Evolutionary conservation across 2,113 vertebrate genomes (phyloP).

Genomic region (rabbit (Oryctolagus cuniculus)): DNA sequence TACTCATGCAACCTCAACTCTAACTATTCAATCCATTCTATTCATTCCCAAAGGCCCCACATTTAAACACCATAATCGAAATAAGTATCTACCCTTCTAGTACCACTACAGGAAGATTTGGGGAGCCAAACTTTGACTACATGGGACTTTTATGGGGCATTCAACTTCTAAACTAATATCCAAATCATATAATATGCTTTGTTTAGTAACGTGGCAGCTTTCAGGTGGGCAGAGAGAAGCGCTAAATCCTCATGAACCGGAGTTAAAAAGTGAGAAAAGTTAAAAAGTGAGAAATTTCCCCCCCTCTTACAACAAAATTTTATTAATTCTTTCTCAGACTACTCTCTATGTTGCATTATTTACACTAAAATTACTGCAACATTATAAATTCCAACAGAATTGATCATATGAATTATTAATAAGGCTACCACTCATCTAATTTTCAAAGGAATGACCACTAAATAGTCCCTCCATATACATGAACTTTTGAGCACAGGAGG

Average conservation of each 20-base stretch:
- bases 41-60: no score
- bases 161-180: no score
- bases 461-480: neutral
- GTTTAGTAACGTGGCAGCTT: slow-evolving; percentile 9
- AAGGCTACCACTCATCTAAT: slow-evolving; percentile 74
- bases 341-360: slow-evolving; percentile 54
- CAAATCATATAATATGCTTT: neutral
- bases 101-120: no score
- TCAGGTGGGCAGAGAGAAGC: neutral
- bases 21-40: no score
- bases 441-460: slow-evolving; percentile 73
- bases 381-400: slow-evolving; percentile 77
- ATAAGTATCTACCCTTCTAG: no score
- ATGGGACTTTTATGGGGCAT: no score
- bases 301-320: slow-evolving; percentile 44
- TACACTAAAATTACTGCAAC: slow-evolving; percentile 74
- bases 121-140: no score
- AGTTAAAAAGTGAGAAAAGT: slow-evolving; percentile 43
- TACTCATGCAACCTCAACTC: no score
- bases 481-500: neutral
- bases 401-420: slow-evolving; percentile 78
- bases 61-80: no score
- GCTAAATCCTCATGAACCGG: slow-evolving; percentile 28
- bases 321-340: slow-evolving; percentile 73
- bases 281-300: slow-evolving; percentile 41